Base-by-base conservation (phyloP, 2,113 vertebrate species). In the Halcyon malimbica region DNA sequence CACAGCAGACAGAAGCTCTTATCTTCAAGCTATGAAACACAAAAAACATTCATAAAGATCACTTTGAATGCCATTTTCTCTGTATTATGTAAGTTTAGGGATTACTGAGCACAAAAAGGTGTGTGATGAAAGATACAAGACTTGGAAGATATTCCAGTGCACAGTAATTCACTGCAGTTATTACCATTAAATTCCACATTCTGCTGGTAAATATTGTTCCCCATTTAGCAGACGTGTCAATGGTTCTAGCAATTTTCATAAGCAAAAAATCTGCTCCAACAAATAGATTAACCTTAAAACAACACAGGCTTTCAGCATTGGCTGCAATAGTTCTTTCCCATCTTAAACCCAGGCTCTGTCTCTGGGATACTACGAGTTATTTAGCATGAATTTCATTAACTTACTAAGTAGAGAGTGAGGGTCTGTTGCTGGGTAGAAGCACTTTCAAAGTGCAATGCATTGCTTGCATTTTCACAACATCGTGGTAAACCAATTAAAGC, bases 11-110 rank as follows among this genome's bases (percentile, higher is more conserved):
- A 95, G 94, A 97, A 97, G 67, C 87, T 96, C 94, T 97, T 98
- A 98, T 97, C 96, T 97, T 94, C 82, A 97, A 97, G 93, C 94
- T 96, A 97, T 94, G 93, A 96, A 97, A 97, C 85, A 98, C 88
- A 97, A 97, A 97, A 96, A 89, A 60, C 65, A 3, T 97, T 96
- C 96, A 89, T 94, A 96, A 98, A 97, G 95, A 97, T 97, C 60
- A 76, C 91, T 98, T 97, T 97, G 95, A 97, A 96, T 97, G 95
- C 89, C 97, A 96, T 92, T 97, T 97, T 97, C 57, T 57, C 83
- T 91, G 83, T 90, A 95, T 97, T 97, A 93, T 97, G 87, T 94
- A 98, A 96, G 82, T 97, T 96, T 97, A 95, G 88, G 95, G 96
- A 97, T 97, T 97, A 97, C 91, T 91, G 91, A 97, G 86, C 92